Evolutionary conservation across 2,888 invertebrate species (phyloP), one percentile per base, ranked within the genome.

Genomic region (Drepanosiphum platanoidis): DNA sequence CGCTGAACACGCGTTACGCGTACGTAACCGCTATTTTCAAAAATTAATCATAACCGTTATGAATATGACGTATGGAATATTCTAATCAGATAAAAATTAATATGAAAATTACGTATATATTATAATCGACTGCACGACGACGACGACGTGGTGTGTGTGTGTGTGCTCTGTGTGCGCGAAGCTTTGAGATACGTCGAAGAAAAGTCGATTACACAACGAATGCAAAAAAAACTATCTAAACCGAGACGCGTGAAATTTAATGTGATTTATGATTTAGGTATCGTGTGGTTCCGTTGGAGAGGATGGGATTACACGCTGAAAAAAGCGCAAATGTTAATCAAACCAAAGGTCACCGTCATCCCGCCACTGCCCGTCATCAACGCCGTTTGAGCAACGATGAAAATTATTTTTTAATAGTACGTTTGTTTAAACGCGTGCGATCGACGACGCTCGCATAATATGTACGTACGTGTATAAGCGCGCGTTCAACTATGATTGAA

Each of bases 241-340:
- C 32, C 13, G 2, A 9, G 46, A 4, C 32, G 32, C 72, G 18
- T 32, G 46, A 46, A 52, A 52, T 30, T 52, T 13, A 52, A 52
- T 11, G 13, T 7, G 22, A 7, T 9, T 52, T 74, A 13, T 77
- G 75, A 27, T 87, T 39, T 90, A 95, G 95, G 95, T 87, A 96
- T 97, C 88, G 96, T 97, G 9, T 97, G 96, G 96, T 97, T 96
- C 93, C 94, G 96, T 89, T 97, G 96, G 96, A 93, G 96, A 90
- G 96, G 97, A 83, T 97, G 97, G 96, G 96, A 96, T 90, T 97
- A 97, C 91, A 96, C 96, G 30, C 90, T 97, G 87, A 96, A 96
- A 90, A 93, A 93, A 88, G 95, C 97, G 1, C 93, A 93, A 86
- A 96, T 97, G 96, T 96, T 96, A 96, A 97, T 97, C 89, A 94